phyloP scores from a whole-genome alignment of 1,140 invertebrate genomes.

The Leptestheria dahalacensis region DNA sequence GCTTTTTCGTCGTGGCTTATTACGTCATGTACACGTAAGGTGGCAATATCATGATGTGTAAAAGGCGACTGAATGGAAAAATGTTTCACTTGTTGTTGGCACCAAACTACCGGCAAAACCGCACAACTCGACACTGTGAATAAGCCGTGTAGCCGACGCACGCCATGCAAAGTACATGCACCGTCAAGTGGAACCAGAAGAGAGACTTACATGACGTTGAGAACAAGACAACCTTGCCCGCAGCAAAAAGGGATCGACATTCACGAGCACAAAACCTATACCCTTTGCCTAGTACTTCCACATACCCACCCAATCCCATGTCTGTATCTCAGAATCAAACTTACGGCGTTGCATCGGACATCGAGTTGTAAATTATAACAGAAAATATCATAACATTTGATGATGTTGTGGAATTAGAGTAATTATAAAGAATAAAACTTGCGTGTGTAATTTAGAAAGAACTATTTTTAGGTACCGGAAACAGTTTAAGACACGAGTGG shows the following conservation, averaged over 20 bases:
- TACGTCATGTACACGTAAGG: neutral
- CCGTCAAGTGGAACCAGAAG: neutral
- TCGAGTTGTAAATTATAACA: no score
- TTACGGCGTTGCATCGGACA: no score
- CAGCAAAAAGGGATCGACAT: neutral
- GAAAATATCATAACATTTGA: no score
- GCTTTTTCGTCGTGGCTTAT: neutral
- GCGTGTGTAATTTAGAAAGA: no score
- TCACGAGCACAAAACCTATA: no score
- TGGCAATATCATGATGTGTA: neutral
- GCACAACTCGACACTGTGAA: neutral
- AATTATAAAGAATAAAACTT: no score
- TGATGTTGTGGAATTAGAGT: no score
- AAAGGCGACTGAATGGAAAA: neutral
- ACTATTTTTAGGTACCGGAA: no score
- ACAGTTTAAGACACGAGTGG: no score
- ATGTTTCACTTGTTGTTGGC: neutral
- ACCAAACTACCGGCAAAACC: neutral
- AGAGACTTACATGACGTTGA: neutral
- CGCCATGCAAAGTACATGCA: neutral
- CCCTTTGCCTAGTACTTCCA: no score
- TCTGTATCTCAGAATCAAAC: no score
- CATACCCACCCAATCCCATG: no score
- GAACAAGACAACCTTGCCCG: neutral
- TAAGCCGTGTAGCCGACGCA: neutral